Evolutionary conservation across 2,888 invertebrate species (phyloP).

Genomic region (Trichogramma dendrolimi): DNA sequence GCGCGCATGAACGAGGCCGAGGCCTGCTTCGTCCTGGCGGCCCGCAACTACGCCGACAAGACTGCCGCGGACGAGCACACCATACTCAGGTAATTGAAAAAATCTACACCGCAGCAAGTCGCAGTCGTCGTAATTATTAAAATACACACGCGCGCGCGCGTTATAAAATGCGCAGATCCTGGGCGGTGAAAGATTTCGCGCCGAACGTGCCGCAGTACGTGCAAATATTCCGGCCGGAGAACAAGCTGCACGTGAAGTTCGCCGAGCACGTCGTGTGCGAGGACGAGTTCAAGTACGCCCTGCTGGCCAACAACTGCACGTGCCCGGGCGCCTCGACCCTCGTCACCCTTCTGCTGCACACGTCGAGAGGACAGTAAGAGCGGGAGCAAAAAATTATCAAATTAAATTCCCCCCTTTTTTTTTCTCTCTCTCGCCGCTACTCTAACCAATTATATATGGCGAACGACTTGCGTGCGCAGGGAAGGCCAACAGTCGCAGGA

Average conservation of each 20-base stretch:
- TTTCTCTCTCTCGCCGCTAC: too few relatives aligned
- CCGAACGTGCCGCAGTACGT: constrained; percentile 96
- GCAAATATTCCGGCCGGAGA: constrained; percentile 96
- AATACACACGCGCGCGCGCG: too few relatives aligned
- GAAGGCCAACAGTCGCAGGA: constrained; percentile 93
- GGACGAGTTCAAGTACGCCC: constrained; percentile 97
- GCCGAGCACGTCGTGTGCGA: constrained; percentile 98
- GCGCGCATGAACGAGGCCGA: constrained; percentile 97
- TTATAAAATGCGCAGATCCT: constrained; percentile 62
- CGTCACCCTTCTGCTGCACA: constrained; percentile 91
- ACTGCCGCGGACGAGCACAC: constrained; percentile 85
- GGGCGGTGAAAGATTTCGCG: constrained; percentile 98
- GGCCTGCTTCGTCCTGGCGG: constrained; percentile 94
- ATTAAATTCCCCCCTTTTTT: too few relatives aligned
- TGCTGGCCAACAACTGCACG: constrained; percentile 96
- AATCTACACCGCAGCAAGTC: not conserved
- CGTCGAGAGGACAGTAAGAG: constrained; percentile 96
- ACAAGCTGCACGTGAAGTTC: constrained; percentile 97
- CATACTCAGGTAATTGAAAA: constrained; percentile 56
- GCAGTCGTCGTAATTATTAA: not conserved
- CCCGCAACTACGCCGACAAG: constrained; percentile 93
- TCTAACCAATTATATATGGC: too few relatives aligned
- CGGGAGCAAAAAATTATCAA: too few relatives aligned
- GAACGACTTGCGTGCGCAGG: too few relatives aligned
- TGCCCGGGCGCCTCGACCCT: constrained; percentile 96